Evolutionary conservation across 2,888 invertebrate species (phyloP).

Genomic region (Idaea aversata): DNA sequence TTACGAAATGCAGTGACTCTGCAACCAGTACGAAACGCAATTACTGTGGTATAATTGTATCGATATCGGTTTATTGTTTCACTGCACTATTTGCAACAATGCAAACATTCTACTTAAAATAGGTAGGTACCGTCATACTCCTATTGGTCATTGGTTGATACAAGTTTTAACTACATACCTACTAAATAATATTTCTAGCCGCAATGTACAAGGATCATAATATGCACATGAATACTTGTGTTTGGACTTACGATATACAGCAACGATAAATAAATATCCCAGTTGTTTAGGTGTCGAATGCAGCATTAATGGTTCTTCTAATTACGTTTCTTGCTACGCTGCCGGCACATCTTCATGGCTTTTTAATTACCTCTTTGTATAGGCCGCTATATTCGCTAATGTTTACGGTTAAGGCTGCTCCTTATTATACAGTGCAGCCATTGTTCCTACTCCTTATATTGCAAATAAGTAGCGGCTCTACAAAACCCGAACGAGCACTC

Average conservation of each 20-base stretch:
- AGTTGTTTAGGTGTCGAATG: constrained; percentile 1
- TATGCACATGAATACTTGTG: no score
- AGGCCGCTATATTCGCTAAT: constrained; percentile 68
- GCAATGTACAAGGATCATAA: no score
- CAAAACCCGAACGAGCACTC: constrained; percentile 56
- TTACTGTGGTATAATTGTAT: constrained; percentile 34
- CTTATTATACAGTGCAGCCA: constrained; percentile 64
- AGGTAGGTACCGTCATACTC: no score
- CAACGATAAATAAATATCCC: constrained; percentile 5
- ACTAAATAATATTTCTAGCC: no score
- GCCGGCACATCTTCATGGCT: constrained; percentile 55
- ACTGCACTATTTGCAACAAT: constrained; percentile 15
- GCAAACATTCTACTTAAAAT: constrained; percentile 3
- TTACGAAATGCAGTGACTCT: constrained; percentile 74
- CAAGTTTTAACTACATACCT: no score
- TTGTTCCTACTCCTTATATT: constrained; percentile 73
- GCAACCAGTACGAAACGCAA: constrained; percentile 50
- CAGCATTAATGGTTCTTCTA: constrained; percentile 39
- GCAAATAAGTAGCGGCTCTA: constrained; percentile 60
- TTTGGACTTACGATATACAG: constrained; percentile 1
- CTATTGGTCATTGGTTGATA: no score
- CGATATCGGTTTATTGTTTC: constrained; percentile 35
- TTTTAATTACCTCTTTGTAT: constrained; percentile 71
- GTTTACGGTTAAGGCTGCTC: constrained; percentile 58
- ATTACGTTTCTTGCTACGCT: constrained; percentile 47